These are phyloP conservation scores for Phyllotreta striolata DNA, from an alignment of 2,888 invertebrate genomes.

Conservation along the genomic window DNA sequence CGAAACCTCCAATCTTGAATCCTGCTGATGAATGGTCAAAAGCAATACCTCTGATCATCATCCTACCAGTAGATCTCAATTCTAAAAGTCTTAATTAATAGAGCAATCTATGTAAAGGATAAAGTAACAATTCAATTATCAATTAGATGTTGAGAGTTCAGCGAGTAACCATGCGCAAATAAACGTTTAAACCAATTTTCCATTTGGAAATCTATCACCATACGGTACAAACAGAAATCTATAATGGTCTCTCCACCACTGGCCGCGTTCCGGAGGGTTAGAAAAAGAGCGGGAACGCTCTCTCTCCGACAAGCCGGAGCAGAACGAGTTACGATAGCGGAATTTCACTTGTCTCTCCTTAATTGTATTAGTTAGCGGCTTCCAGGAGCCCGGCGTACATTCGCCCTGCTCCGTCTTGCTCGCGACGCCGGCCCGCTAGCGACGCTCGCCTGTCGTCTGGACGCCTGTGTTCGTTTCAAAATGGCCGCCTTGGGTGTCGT, in stretches of 20 bases:
- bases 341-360: conserved; percentile 64
- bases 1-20: too few relatives aligned
- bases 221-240: conserved; percentile 8
- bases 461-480: conserved; percentile 61
- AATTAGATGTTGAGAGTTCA: too few relatives aligned
- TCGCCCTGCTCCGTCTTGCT: conserved; percentile 49
- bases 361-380: conserved; percentile 64
- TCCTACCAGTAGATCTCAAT: too few relatives aligned
- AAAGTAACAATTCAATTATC: too few relatives aligned
- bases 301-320: conserved; percentile 45
- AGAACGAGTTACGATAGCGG: conserved; percentile 62
- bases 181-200: too few relatives aligned
- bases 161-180: too few relatives aligned
- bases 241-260: conserved; percentile 23
- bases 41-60: too few relatives aligned
- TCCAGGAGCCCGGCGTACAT: conserved; percentile 56
- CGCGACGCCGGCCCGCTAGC: conserved; percentile 48
- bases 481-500: conserved; percentile 65
- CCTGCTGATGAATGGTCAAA: too few relatives aligned
- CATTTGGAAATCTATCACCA: too few relatives aligned
- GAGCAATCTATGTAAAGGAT: too few relatives aligned
- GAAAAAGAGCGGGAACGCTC: conserved; percentile 2
- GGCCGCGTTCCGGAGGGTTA: conserved; percentile 16
- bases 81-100: too few relatives aligned
- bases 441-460: conserved; percentile 51